These are phyloP conservation scores for Archips xylosteana DNA, from an alignment of 2,888 invertebrate genomes.

Conservation along the genomic window DNA sequence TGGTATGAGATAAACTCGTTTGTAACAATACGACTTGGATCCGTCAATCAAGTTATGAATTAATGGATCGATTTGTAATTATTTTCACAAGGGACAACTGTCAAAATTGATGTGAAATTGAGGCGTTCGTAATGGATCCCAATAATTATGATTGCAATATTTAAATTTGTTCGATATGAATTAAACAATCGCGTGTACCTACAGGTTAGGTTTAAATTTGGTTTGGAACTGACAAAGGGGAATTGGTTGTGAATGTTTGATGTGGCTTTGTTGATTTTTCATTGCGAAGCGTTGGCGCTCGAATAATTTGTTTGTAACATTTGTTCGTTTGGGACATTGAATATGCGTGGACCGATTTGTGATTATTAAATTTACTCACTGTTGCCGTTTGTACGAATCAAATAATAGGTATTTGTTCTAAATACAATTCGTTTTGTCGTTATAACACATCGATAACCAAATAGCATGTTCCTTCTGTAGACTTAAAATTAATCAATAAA, in stretches of 20 bases:
- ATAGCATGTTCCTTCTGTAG: too few relatives aligned
- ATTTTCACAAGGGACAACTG: slow-evolving; percentile 57
- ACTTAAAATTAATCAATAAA: not conserved
- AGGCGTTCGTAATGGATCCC: slow-evolving; percentile 60
- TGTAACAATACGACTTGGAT: slow-evolving; percentile 55
- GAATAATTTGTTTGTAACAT: slow-evolving; percentile 68
- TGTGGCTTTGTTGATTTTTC: slow-evolving; percentile 71
- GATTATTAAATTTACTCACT: slow-evolving; percentile 32
- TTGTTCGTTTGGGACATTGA: slow-evolving; percentile 53
- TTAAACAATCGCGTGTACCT: slow-evolving; percentile 55
- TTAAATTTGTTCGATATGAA: slow-evolving; percentile 57
- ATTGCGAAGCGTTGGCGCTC: slow-evolving; percentile 71
- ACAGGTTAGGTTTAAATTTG: slow-evolving; percentile 62
- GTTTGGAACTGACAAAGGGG: slow-evolving; percentile 61
- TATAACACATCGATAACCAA: not conserved
- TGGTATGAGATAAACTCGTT: slow-evolving; percentile 69
- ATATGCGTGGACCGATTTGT: slow-evolving; percentile 35
- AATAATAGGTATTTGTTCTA: slow-evolving; percentile 23
- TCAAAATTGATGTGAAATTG: slow-evolving; percentile 66
- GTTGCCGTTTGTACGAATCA: slow-evolving; percentile 19
- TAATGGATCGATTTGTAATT: slow-evolving; percentile 58
- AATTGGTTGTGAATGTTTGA: slow-evolving; percentile 76
- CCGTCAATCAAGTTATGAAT: slow-evolving; percentile 77
- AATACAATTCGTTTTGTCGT: not conserved
- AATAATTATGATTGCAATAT: slow-evolving; percentile 73